These are phyloP conservation scores for Hylaeus volcanicus DNA, from an alignment of 1,140 invertebrate species.

Conservation along the genomic window DNA sequence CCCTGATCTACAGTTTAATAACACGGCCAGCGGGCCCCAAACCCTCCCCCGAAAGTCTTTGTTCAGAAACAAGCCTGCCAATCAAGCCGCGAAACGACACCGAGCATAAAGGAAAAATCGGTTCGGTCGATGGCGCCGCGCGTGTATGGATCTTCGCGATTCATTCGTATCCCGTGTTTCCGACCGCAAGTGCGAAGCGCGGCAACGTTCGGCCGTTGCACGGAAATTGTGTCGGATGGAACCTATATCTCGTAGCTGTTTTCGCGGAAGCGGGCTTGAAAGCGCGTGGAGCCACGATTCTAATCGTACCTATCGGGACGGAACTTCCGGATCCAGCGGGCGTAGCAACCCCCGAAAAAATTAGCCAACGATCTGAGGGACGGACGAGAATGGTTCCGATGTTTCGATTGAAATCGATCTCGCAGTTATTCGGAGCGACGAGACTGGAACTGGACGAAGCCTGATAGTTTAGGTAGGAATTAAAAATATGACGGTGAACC, in stretches of 20 bases:
- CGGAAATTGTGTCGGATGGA: conserved; percentile 49
- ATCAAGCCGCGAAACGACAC: conserved; percentile 27
- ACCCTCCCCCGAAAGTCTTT: background rate
- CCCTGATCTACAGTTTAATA: conserved; percentile 1
- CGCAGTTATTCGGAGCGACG: background rate
- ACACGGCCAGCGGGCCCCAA: background rate
- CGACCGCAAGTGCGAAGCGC: background rate
- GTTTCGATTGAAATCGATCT: background rate
- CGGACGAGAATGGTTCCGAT: background rate
- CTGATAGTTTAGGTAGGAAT: no score
- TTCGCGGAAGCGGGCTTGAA: conserved; percentile 23
- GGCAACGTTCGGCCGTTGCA: background rate
- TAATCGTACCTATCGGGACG: background rate
- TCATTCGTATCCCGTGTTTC: conserved; percentile 16
- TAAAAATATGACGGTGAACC: no score
- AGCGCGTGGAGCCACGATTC: background rate
- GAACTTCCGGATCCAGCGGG: background rate
- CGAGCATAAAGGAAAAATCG: conserved; percentile 11
- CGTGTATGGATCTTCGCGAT: background rate
- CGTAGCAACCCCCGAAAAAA: background rate
- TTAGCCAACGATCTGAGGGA: background rate
- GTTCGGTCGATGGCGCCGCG: background rate
- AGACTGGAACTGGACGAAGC: no score
- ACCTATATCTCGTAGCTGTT: conserved; percentile 52
- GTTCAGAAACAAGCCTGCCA: conserved; percentile 21